phyloP scores from a whole-genome alignment of 2,797 vertebrate species.

The Sebastes alutus region DNA sequence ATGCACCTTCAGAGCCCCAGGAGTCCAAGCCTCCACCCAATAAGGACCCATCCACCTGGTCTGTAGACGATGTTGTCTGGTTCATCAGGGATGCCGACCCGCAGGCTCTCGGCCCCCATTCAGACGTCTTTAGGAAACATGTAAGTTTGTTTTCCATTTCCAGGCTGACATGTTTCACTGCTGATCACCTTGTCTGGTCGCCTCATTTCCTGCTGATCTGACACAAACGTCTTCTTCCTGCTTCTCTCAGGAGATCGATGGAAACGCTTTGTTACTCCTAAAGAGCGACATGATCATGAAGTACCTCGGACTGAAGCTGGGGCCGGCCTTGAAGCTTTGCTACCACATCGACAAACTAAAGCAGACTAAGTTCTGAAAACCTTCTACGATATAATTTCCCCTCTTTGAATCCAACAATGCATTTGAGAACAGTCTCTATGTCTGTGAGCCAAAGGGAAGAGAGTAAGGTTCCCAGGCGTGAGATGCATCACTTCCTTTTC shows the following conservation, averaged over 20 bases:
- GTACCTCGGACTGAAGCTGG: slow-evolving; percentile 94
- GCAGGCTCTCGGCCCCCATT: slow-evolving; percentile 90
- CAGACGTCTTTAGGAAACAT: slow-evolving; percentile 94
- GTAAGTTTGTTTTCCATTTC: slow-evolving; percentile 69
- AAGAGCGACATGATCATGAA: slow-evolving; percentile 98
- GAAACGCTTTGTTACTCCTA: slow-evolving; percentile 90
- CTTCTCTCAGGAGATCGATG: slow-evolving; percentile 90
- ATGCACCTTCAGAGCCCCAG: slow-evolving; percentile 75
- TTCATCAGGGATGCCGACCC: slow-evolving; percentile 94
- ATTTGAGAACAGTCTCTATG: slow-evolving; percentile 1
- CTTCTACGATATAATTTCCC: background rate
- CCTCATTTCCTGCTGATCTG: background rate
- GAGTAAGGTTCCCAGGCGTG: background rate
- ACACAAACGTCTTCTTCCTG: background rate
- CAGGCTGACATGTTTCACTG: background rate
- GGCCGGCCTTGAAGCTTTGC: slow-evolving; percentile 92
- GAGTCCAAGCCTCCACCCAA: slow-evolving; percentile 81
- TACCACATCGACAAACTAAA: slow-evolving; percentile 98
- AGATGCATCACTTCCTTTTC: background rate
- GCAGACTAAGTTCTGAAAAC: slow-evolving; percentile 89
- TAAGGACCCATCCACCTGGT: slow-evolving; percentile 92
- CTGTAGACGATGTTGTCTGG: slow-evolving; percentile 91
- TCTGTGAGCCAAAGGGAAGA: slow-evolving; percentile 13
- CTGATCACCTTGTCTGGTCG: background rate
- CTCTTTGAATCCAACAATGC: slow-evolving; percentile 10